Evolutionary conservation across 1,140 invertebrate genomes (phyloP), one percentile per base, ranked within the genome.

Genomic region (Cotesia vestalis): DNA sequence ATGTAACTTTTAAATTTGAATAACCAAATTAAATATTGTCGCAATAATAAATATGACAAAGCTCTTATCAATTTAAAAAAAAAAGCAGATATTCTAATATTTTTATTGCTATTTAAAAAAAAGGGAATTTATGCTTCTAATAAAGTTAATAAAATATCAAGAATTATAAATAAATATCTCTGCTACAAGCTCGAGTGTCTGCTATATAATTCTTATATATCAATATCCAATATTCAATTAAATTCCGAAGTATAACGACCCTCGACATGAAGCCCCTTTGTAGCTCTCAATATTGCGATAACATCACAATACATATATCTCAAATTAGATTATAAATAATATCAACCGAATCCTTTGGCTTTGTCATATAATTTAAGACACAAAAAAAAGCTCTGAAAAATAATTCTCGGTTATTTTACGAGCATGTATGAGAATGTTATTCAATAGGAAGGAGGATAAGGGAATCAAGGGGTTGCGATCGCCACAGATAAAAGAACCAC

Each of bases 191-290:
- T 59, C 72, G 40, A 40, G 27, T 69, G 72, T 75, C 74, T 27
- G 27, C 27, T 27, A 27, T 27, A 27, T 27, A 27, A 71, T 78
- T 73, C 68, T 73, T 76, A 74, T 74, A 72, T 71, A 72, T 76
- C 76, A 80, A 81, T 80, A 79, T 78, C 81, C 80, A 80, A 80
- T 27, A 81, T 81, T 83, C 80, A 83, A 83, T 83, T 81, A 81
- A 75, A 68, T 71, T 59, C 51, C 46, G 14, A 6, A 57, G 11
- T 57, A 57, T 17, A 14, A 68, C 27, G 57, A 36, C 66, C 35
- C 53, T 57, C 55, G 27, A 34, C 46, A 66, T 66, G 17, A 14
- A 66, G 9, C 51, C 66, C 27, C 59, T 66, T 40, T 66, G 40
- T 52, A 17, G n/a, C 17, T 66, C 40, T 60, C 69, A 78, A 72